Evolutionary conservation across 2,888 invertebrate species (phyloP), one percentile per base, ranked within the genome.

Genomic region (Acrocyrtus sp.): DNA sequence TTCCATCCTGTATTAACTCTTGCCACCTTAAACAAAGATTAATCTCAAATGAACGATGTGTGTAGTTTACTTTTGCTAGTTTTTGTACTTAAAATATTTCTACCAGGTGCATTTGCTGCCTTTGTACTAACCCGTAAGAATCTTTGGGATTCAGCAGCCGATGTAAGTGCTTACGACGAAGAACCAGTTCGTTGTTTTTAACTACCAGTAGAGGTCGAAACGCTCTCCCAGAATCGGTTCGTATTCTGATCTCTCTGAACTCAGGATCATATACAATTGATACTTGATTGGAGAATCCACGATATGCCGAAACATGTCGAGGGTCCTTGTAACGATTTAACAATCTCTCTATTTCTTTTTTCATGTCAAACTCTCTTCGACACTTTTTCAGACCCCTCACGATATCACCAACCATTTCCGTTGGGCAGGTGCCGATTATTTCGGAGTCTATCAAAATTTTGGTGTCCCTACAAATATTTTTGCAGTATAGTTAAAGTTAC

Each of bases 131-230:
- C 65, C 51, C 41, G 34, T 66, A 77, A 21, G 34, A 15, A 47
- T 70, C 57, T 2, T 67, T 41, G 10, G 57, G 15, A 60, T 87
- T 86, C 81, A 88, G 87, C 62, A 89, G 82, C 77, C 84, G 83
- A 77, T 88, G 86, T 50, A 89, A 86, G 80, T 88, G 87, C 51
- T 84, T 82, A 70, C 85, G 85, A 82, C 87, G 88, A 70, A 89
- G 82, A 60, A 87, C 82, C 67, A 89, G 82, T 80, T 87, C 86
- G 80, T 86, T 85, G 74, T 87, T 86, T 79, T 89, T 87, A 4
- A 89, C 88, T 80, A 89, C 88, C 51, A 89, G 83, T 68, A 89
- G 82, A 0, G 89, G 89, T 0, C 89, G 84, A 83, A 88, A 88
- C 62, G 88, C 88, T 57, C 89, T 83, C 1, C 89, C 89, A 48